These are phyloP conservation scores for Glyptemys insculpta DNA, from an alignment of 2,797 vertebrate species.

Conservation along the genomic window DNA sequence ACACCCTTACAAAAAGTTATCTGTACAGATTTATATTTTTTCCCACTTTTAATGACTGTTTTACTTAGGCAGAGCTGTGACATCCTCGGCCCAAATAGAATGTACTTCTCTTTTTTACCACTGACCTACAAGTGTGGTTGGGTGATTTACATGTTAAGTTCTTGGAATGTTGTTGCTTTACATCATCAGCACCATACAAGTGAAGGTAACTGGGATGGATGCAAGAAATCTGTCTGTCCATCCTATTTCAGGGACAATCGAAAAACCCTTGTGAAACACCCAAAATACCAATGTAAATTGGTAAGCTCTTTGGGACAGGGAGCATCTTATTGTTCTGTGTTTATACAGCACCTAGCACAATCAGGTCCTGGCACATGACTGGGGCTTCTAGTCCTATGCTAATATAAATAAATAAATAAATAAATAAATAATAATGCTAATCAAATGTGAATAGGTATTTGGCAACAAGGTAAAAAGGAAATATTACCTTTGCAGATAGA, in stretches of 20 bases:
- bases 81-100: background rate
- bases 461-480: background rate
- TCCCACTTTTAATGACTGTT: background rate
- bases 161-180: background rate
- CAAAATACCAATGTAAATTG: accelerated
- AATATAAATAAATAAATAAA: background rate
- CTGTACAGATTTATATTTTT: background rate
- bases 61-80: background rate
- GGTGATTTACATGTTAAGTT: background rate
- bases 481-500: accelerated
- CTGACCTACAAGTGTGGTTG: background rate
- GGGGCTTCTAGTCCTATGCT: too few relatives aligned
- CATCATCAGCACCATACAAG: background rate
- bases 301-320: too few relatives aligned
- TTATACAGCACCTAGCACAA: too few relatives aligned
- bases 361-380: too few relatives aligned
- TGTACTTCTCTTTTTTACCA: background rate
- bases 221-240: background rate
- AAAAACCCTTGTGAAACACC: background rate
- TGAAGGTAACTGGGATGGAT: background rate
- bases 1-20: background rate
- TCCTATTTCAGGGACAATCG: background rate
- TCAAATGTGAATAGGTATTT: background rate
- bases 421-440: background rate
- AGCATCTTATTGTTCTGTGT: too few relatives aligned